Conservation (phyloP, 2,113 vertebrate genomes). For the Nerophis lumbriciformis region DNA sequence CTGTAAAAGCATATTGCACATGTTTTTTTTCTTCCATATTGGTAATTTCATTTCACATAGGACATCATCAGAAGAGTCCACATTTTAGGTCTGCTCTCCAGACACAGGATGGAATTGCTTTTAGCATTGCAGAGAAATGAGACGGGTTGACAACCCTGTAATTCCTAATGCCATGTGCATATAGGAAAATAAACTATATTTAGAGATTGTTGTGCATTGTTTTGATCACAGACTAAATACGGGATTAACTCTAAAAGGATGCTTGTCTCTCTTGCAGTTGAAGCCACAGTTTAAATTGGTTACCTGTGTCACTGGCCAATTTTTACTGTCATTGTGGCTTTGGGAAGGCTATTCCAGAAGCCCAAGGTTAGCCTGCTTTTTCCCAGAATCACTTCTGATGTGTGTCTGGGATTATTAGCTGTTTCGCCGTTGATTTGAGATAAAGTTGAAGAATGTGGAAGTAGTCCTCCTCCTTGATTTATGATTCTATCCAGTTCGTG, state of each 20-base stretch:
- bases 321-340: background rate
- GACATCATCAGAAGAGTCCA: conserved; percentile 17
- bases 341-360: no score
- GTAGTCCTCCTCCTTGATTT: no score
- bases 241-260: conserved; percentile 25
- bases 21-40: conserved; percentile 26
- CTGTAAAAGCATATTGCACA: background rate
- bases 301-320: background rate
- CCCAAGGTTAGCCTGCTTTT: no score
- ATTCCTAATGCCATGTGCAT: conserved; percentile 41
- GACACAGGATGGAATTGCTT: conserved; percentile 18
- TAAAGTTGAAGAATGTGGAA: no score
- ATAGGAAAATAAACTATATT: conserved; percentile 58
- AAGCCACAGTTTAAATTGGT: background rate
- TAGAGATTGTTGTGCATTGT: conserved; percentile 50
- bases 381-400: no score
- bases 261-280: conserved; percentile 3
- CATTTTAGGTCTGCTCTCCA: conserved; percentile 25
- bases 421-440: no score
- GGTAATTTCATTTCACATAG: conserved; percentile 14
- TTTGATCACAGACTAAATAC: conserved; percentile 41
- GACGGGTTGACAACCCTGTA: conserved; percentile 47
- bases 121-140: conserved; percentile 33
- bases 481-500: no score
- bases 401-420: no score